These are phyloP conservation scores for Hycleus phaleratus DNA, from an alignment of 1,140 invertebrate genomes.

Conservation along the genomic window DNA sequence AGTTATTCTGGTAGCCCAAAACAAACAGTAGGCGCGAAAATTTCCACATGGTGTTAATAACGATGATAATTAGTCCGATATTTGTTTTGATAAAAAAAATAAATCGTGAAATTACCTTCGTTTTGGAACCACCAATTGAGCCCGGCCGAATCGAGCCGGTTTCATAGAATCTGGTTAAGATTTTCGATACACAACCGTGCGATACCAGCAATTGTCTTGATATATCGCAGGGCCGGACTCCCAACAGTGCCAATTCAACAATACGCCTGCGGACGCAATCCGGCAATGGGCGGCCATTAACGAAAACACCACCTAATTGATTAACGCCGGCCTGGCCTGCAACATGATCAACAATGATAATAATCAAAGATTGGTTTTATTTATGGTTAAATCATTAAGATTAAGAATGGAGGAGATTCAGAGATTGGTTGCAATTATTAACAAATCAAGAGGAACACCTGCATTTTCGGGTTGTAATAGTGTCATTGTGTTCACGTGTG, in stretches of 20 bases:
- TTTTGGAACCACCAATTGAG: slow-evolving; percentile 83
- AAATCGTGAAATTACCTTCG: slow-evolving; percentile 57
- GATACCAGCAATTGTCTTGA: slow-evolving; percentile 90
- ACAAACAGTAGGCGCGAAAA: not conserved
- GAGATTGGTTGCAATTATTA: slow-evolving; percentile 20
- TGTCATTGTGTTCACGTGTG: slow-evolving; percentile 9
- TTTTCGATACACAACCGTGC: slow-evolving; percentile 95
- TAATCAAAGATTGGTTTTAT: slow-evolving; percentile 10
- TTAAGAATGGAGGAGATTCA: not conserved
- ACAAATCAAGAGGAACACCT: slow-evolving; percentile 22
- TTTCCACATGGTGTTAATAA: no score
- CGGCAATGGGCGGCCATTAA: slow-evolving; percentile 89
- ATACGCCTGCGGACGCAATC: slow-evolving; percentile 90
- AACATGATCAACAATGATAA: slow-evolving; percentile 20
- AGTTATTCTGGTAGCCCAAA: not conserved
- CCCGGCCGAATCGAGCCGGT: slow-evolving; percentile 88
- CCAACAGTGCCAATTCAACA: slow-evolving; percentile 85
- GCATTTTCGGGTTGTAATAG: slow-evolving; percentile 9
- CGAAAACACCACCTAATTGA: slow-evolving; percentile 92
- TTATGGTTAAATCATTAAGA: slow-evolving; percentile 21
- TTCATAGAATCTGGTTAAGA: slow-evolving; percentile 92
- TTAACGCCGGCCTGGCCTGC: slow-evolving; percentile 91
- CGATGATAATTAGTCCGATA: not conserved
- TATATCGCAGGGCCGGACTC: slow-evolving; percentile 92
- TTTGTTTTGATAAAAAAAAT: not conserved